Percentiles rank a stretch among this genome's conserved stretches.
phyloP scores from a whole-genome alignment of 2,113 vertebrate species.

The Onychorhynchus coronatus region DNA sequence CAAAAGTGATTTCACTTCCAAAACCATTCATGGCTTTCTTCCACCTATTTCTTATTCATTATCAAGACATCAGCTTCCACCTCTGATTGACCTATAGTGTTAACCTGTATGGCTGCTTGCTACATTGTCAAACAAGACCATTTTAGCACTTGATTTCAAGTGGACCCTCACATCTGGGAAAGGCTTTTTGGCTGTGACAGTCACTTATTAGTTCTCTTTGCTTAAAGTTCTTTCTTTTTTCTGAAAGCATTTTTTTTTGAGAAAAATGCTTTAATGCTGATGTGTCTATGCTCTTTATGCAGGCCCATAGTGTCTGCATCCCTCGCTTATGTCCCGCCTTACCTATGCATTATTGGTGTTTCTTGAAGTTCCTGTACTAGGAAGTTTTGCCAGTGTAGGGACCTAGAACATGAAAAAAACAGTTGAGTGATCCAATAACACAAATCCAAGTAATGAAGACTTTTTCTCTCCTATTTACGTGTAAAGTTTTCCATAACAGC shows the following conservation, averaged over 20 bases:
- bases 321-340: neutral
- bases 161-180: neutral
- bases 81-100: neutral
- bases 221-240: neutral
- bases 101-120: neutral
- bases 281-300: neutral
- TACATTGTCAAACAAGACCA: neutral
- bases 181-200: neutral
- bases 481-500: neutral
- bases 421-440: neutral
- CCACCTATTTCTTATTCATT: neutral
- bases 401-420: neutral
- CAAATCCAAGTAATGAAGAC: neutral
- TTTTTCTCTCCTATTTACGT: neutral
- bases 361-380: neutral
- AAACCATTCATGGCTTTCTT: neutral
- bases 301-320: neutral
- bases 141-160: neutral
- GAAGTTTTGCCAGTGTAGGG: neutral
- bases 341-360: fast-evolving
- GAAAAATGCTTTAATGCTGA: neutral
- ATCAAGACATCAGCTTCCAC: neutral
- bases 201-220: neutral
- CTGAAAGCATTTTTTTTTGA: too few species aligned
- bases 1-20: neutral